phyloP scores from a whole-genome alignment of 2,113 vertebrate species.

The Puma concolor region DNA sequence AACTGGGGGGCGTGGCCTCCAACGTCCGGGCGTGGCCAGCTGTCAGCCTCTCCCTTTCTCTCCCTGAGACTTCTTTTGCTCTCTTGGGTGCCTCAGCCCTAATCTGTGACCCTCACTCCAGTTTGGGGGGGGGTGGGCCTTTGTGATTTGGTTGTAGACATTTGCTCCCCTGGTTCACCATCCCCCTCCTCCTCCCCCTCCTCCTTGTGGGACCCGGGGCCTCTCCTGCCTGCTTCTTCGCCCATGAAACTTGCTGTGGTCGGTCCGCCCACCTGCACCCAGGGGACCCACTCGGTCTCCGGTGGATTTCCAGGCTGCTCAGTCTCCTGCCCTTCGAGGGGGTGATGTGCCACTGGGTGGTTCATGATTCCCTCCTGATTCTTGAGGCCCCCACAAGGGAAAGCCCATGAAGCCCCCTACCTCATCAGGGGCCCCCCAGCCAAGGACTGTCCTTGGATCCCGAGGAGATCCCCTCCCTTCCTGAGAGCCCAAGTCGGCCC shows the following conservation, averaged over 20 bases:
- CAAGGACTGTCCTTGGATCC: neutral
- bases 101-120: neutral
- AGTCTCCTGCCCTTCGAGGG: neutral
- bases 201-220: neutral
- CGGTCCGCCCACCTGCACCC: neutral
- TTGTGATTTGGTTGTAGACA: neutral
- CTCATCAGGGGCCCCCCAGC: neutral
- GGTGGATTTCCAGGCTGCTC: neutral
- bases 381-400: neutral
- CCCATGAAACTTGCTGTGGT: neutral
- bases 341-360: neutral
- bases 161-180: accelerated
- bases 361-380: neutral
- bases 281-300: neutral
- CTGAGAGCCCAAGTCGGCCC: neutral
- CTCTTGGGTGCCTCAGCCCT: neutral
- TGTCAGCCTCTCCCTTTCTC: neutral
- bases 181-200: neutral
- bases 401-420: neutral
- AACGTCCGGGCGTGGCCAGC: neutral
- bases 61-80: neutral
- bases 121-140: neutral
- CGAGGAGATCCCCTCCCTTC: accelerated
- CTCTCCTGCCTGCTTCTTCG: neutral
- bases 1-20: neutral